These are phyloP conservation scores for Vireo altiloquus DNA, from an alignment of 2,113 vertebrate genomes.

Conservation along the genomic window DNA sequence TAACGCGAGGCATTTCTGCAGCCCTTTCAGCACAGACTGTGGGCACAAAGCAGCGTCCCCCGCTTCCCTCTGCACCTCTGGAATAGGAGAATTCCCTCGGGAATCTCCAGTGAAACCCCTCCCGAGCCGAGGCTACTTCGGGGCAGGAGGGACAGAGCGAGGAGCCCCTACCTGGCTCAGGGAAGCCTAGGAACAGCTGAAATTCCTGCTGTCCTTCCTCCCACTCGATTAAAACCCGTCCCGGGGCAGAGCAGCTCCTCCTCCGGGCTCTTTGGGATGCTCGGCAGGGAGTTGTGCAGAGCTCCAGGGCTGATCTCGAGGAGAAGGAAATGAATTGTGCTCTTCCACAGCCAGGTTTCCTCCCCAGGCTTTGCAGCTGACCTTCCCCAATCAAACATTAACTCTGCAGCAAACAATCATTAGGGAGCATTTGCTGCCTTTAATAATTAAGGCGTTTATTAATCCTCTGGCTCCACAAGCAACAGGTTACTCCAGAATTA, in stretches of 20 bases:
- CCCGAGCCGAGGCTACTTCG: background rate
- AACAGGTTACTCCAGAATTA: slow-evolving; percentile 4
- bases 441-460: slow-evolving; percentile 55
- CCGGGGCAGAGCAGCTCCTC: background rate
- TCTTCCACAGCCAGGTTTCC: background rate
- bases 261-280: background rate
- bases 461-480: slow-evolving; percentile 30
- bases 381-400: slow-evolving; percentile 49
- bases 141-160: background rate
- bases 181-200: background rate
- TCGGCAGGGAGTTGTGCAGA: background rate
- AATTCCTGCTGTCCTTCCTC: background rate
- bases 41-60: background rate
- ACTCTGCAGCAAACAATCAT: slow-evolving; percentile 53
- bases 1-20: fast-evolving
- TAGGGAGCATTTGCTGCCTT: slow-evolving; percentile 28
- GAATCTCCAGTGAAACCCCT: background rate
- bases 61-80: background rate
- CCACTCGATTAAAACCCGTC: too few relatives aligned
- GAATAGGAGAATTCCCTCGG: fast-evolving
- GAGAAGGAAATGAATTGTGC: background rate
- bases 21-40: fast-evolving
- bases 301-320: background rate
- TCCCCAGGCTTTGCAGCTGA: background rate
- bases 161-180: too few relatives aligned